phyloP scores from a whole-genome alignment of 2,113 vertebrate genomes.

The Semnornis frantzii region DNA sequence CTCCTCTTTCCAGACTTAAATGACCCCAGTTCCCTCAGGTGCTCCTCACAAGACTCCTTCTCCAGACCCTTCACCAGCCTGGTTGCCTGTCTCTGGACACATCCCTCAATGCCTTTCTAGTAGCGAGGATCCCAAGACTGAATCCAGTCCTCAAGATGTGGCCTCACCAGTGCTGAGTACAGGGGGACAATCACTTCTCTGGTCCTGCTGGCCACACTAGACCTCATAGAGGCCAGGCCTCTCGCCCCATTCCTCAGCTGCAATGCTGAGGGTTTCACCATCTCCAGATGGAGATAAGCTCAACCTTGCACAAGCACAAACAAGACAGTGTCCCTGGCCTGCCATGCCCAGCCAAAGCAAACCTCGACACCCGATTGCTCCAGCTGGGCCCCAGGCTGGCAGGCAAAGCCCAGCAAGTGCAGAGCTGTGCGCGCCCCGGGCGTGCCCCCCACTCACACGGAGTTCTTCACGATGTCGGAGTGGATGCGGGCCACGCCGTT shows the following conservation, averaged over 20 bases:
- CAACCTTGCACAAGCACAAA: rapidly evolving
- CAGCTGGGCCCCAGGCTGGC: background rate
- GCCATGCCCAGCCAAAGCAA: background rate
- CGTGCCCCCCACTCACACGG: conserved; percentile 72
- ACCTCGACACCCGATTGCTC: rapidly evolving
- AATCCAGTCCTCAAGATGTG: no score
- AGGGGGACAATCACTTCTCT: no score
- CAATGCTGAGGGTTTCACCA: background rate
- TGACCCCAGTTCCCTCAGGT: no score
- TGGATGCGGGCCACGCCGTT: conserved; percentile 88
- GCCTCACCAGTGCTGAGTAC: no score
- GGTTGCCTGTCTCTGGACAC: no score
- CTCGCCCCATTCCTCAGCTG: background rate
- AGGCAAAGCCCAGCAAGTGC: background rate
- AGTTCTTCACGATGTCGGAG: conserved; percentile 83
- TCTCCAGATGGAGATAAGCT: background rate
- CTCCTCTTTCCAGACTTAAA: no score
- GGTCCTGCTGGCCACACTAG: no score
- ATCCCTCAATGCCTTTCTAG: no score
- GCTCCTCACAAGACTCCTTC: no score
- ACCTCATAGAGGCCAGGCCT: background rate
- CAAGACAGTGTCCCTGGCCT: background rate
- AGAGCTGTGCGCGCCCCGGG: rapidly evolving
- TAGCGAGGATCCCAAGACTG: no score
- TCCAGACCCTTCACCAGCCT: no score